phyloP scores from a whole-genome alignment of 1,140 invertebrate genomes.

The Triops cancriformis region DNA sequence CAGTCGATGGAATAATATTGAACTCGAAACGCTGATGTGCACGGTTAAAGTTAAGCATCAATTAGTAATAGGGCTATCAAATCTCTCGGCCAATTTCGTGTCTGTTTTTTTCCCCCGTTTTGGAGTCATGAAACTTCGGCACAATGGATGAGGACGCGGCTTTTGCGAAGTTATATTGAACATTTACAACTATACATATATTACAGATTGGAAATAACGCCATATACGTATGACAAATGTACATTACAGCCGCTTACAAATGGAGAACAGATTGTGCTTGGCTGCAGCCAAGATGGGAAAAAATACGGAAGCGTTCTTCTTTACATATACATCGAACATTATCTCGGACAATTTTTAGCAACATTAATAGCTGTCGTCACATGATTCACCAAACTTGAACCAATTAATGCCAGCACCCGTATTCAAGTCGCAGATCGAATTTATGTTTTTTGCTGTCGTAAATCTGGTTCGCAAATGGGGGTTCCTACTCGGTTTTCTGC shows the following conservation, averaged over 20 bases:
- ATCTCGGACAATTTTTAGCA: background rate
- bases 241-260: background rate
- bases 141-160: background rate
- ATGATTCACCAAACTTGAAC: background rate
- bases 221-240: background rate
- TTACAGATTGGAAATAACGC: slow-evolving; percentile 11
- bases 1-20: too few relatives aligned
- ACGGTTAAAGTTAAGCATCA: too few relatives aligned
- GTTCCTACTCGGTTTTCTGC: background rate
- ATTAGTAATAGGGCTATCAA: too few relatives aligned
- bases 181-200: slow-evolving; percentile 6
- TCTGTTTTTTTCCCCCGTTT: too few relatives aligned
- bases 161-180: background rate
- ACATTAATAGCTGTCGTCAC: background rate
- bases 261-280: background rate
- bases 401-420: slow-evolving; percentile 12
- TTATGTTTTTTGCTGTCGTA: background rate
- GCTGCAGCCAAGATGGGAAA: background rate
- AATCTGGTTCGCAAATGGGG: background rate
- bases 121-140: background rate
- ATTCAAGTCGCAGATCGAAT: background rate
- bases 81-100: too few relatives aligned
- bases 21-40: too few relatives aligned
- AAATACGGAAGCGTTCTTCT: background rate
- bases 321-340: background rate